Evolutionary conservation across 2,888 invertebrate species (phyloP), one percentile per base, ranked within the genome.

Genomic region (Carcina quercana): DNA sequence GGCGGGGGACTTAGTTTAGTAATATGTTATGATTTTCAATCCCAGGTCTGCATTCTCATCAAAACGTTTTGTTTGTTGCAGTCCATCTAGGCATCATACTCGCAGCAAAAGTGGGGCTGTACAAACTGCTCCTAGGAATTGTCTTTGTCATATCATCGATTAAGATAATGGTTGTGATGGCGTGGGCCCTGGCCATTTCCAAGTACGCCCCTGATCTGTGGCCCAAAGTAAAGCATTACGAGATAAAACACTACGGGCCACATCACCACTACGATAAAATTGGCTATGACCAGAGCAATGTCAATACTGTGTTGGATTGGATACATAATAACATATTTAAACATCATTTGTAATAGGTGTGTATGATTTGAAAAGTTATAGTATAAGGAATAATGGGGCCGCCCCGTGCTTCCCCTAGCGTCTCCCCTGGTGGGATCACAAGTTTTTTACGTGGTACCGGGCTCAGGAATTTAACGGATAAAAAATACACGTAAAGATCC

Each of bases 31-130:
- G n/a, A n/a, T n/a, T n/a, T n/a, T n/a, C n/a, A n/a, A n/a, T n/a
- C n/a, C n/a, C n/a, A n/a, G n/a, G n/a, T n/a, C n/a, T n/a, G n/a
- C n/a, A n/a, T n/a, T n/a, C n/a, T n/a, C n/a, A n/a, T n/a, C n/a
- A n/a, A n/a, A n/a, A n/a, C n/a, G n/a, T 15, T 60, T 61, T 53
- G 50, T 75, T 66, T 78, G 72, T 80, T 80, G 35, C 82, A 82
- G 82, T 69, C 53, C 62, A 80, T 45, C 59, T 80, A 35, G 67
- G 63, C 38, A 68, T 78, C 35, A 30, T 74, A 35, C 40, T 73
- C 35, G 75, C 72, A 30, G 70, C 66, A 19, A 76, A 75, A 63
- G 58, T 72, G 37, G 82, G 79, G 20, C 59, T 82, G 13, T 59
- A 55, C 58, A 82, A 80, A 59, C 61, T 80, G 32, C 43, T 68